Conservation (phyloP, 2,888 invertebrate species). For the Ophion slaviceki region DNA sequence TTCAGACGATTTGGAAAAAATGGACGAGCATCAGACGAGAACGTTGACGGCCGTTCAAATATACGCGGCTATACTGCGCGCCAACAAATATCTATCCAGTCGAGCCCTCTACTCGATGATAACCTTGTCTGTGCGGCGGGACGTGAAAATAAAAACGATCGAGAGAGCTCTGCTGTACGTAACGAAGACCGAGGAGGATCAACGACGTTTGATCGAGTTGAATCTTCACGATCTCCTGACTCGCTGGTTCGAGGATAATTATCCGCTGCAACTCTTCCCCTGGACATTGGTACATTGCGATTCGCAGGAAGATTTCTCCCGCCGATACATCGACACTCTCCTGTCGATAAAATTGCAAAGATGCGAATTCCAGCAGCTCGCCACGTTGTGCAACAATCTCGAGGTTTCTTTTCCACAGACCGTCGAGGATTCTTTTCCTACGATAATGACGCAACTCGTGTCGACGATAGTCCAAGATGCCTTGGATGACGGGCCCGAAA, state of each 20-base stretch:
- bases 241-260: constrained; percentile 84
- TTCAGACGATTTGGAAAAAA: constrained; percentile 31
- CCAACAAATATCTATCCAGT: constrained; percentile 84
- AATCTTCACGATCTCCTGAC: constrained; percentile 85
- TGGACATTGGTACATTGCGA: constrained; percentile 82
- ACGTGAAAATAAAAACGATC: constrained; percentile 79
- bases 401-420: constrained; percentile 73
- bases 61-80: constrained; percentile 85
- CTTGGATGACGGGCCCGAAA: constrained; percentile 62
- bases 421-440: constrained; percentile 76
- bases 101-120: constrained; percentile 85
- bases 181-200: constrained; percentile 76
- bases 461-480: constrained; percentile 71
- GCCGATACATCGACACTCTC: constrained; percentile 81
- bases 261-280: constrained; percentile 83
- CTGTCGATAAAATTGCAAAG: constrained; percentile 82
- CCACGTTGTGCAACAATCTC: constrained; percentile 76
- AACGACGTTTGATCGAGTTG: constrained; percentile 77
- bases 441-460: constrained; percentile 73
- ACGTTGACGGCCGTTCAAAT: constrained; percentile 85
- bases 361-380: constrained; percentile 75
- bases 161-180: constrained; percentile 84
- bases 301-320: constrained; percentile 82
- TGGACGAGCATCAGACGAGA: constrained; percentile 68
- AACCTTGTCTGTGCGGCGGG: constrained; percentile 85